Evolutionary conservation across 2,888 invertebrate genomes (phyloP), one percentile per base, ranked within the genome.

Genomic region (Polydrusus cervinus): DNA sequence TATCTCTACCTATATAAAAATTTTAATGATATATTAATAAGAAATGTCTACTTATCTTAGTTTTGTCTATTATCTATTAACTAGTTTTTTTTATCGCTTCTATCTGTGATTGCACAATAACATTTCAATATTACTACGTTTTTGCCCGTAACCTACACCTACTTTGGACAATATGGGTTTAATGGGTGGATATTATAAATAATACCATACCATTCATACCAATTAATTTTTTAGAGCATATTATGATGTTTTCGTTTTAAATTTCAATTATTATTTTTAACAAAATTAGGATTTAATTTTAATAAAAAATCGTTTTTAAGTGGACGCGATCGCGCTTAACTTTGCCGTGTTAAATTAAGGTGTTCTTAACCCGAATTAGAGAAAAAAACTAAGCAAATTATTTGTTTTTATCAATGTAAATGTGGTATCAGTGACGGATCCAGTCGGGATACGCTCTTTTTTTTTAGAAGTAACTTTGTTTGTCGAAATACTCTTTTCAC

Each of bases 171-270:
- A 20, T 51, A 51, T 51, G 51, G 51, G 9, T 47, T 16, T 47
- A 14, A 16, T 16, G 16, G 16, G 14, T 47, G 47, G 5, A 20
- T 51, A 49, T 16, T 49, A 16, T 51, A 51, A 47, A 51, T 51
- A 51, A 25, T 20, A 11, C 11, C 18, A 51, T 25, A 49, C 18
- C 18, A 18, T 25, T 25, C 18, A 51, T 25, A 9, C n/a, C 16
- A 51, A 51, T 51, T 51, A 20, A 18, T 51, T 51, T 60, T 60
- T 60, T 60, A 40, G 20, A 60, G 34, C 34, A 13, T 14, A 25
- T 1, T n/a, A 10, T 6, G 3, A 2, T 60, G 10, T 62, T 62
- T 45, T 13, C 10, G 61, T 61, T 61, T 34, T 16, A 18, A 61
- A 7, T 43, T 43, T 20, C 18, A 51, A 51, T 51, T 47, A 47